phyloP scores from a whole-genome alignment of 2,113 vertebrate species.

The Paralichthys olivaceus region DNA sequence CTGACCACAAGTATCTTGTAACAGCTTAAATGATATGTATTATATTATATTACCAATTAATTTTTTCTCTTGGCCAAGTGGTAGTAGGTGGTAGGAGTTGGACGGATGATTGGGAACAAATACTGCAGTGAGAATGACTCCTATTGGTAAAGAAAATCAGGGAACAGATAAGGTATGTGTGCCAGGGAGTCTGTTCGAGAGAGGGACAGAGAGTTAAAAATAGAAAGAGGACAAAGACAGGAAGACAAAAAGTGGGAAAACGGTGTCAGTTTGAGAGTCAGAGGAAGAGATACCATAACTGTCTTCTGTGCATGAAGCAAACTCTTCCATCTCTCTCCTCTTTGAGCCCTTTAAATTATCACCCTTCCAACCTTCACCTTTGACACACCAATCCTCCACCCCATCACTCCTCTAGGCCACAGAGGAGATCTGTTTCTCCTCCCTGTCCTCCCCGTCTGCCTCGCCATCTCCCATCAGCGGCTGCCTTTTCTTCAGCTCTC shows the following conservation, averaged over 20 bases:
- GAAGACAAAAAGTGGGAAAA: slow-evolving; percentile 55
- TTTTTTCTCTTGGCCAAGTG: slow-evolving; percentile 34
- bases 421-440: slow-evolving; percentile 98
- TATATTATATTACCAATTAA: slow-evolving; percentile 8
- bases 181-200: slow-evolving; percentile 45
- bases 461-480: slow-evolving; percentile 96
- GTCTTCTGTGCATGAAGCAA: slow-evolving; percentile 45
- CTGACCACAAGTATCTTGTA: slow-evolving; percentile 21
- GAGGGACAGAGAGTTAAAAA: slow-evolving; percentile 55
- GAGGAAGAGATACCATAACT: slow-evolving; percentile 41
- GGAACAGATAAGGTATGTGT: slow-evolving; percentile 53
- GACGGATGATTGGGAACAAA: slow-evolving; percentile 47
- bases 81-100: slow-evolving; percentile 69
- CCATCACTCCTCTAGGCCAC: slow-evolving; percentile 86
- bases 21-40: slow-evolving; percentile 58
- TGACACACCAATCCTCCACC: slow-evolving; percentile 49
- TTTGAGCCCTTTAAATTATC: slow-evolving; percentile 72
- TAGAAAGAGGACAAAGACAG: slow-evolving; percentile 51
- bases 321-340: slow-evolving; percentile 62
- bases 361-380: slow-evolving; percentile 54
- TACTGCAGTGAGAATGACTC: slow-evolving; percentile 47
- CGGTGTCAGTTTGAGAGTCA: slow-evolving; percentile 54
- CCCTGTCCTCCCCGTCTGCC: slow-evolving; percentile 88
- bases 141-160: slow-evolving; percentile 41
- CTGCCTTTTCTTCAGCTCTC: slow-evolving; percentile 97